Conservation (phyloP, 2,888 invertebrate genomes). For the Drosophila silvestris region DNA sequence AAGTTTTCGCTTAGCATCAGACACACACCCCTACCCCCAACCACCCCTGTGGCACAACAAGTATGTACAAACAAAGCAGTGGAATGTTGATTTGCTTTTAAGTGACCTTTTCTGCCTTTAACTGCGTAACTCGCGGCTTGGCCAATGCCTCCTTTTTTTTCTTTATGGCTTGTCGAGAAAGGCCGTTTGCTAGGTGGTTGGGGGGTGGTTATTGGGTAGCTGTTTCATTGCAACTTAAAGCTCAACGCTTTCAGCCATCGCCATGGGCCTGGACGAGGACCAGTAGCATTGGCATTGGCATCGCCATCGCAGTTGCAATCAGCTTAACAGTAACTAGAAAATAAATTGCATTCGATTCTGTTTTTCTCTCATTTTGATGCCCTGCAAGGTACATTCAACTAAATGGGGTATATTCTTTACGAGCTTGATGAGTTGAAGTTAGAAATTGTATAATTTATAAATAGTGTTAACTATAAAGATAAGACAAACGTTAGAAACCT, state of each 20-base stretch:
- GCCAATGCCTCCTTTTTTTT: conserved; percentile 50
- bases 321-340: conserved; percentile 82
- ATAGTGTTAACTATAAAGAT: background rate
- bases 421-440: background rate
- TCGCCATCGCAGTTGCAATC: conserved; percentile 68
- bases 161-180: background rate
- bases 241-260: conserved; percentile 70
- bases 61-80: conserved; percentile 45
- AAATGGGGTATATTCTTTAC: background rate
- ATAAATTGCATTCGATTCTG: conserved; percentile 80
- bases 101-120: conserved; percentile 52
- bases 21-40: conserved; percentile 9
- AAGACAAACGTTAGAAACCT: background rate
- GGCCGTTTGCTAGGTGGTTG: background rate
- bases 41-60: conserved; percentile 11
- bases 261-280: conserved; percentile 16
- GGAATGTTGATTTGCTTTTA: conserved; percentile 64
- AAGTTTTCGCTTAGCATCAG: conserved; percentile 45
- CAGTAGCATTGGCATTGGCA: conserved; percentile 22
- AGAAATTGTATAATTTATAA: background rate
- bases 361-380: conserved; percentile 51
- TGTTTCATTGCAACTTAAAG: conserved; percentile 42
- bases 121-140: conserved; percentile 50
- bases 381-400: background rate
- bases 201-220: background rate